Base-by-base conservation (phyloP, 2,888 invertebrate species). In the Octodonta nipae region DNA sequence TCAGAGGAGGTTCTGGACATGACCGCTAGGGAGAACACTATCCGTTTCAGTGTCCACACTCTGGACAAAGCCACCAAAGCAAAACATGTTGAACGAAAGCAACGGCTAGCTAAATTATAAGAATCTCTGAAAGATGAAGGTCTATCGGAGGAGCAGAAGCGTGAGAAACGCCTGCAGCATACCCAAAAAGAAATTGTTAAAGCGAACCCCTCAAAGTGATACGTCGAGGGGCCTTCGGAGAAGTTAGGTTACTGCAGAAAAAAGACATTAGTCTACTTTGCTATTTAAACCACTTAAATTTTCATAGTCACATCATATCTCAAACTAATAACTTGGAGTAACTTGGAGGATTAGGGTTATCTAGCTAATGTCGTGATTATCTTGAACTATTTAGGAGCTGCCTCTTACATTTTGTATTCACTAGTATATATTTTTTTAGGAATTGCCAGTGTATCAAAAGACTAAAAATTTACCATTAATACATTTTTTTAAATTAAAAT, bases 241-340 rank as follows among this genome's bases (percentile, higher is more conserved):
- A 89, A 65, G 96, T 96, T 34, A 80, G 98, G 43, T 71, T 99
- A 37, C 96, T 96, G 33, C 98, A 99, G 68, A 99, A 99, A 66
- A 92, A 92, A 64, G 98, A 99, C 63, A 98, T 96, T 2, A 98
- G 98, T 3, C 96, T 98, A 65, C 91, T 99, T 31, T 98, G 96
- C 64, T n/a, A n/a, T n/a, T n/a, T n/a, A n/a, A n/a, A n/a, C n/a
- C n/a, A n/a, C n/a, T n/a, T n/a, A n/a, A n/a, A n/a, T n/a, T n/a
- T n/a, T n/a, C n/a, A n/a, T n/a, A n/a, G n/a, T n/a, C n/a, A n/a
- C n/a, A n/a, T n/a, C n/a, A n/a, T 4, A 25, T 25, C 25, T 25
- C n/a, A 25, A 4, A n/a, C n/a, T n/a, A 25, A 25, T 25, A n/a
- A 11, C n/a, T 25, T 12, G 25, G 12, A n/a, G 5, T 25, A 25